A percentile compares a stretch with the other conserved stretches of the same genome.
These are phyloP conservation scores for Capreolus pygargus DNA, from an alignment of 2,113 vertebrate genomes.

Conservation along the genomic window DNA sequence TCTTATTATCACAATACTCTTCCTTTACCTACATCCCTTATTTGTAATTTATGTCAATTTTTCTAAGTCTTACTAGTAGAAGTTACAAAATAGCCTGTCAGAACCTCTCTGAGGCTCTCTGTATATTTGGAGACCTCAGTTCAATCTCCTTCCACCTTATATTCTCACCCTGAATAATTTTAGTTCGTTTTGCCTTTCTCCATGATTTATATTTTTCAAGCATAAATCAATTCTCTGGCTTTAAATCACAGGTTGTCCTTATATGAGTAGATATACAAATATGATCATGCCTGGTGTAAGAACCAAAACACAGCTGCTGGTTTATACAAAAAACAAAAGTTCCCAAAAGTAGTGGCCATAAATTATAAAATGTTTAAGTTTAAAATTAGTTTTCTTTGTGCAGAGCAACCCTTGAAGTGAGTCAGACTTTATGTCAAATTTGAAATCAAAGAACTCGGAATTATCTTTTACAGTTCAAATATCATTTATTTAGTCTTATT, in stretches of 20 bases:
- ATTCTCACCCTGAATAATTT: neutral
- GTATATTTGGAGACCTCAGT: neutral
- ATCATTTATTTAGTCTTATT: neutral
- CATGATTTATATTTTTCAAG: neutral
- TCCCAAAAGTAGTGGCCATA: neutral
- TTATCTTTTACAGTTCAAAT: neutral
- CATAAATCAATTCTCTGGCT: neutral
- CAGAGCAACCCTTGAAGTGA: neutral
- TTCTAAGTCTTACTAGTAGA: neutral
- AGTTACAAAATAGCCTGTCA: neutral
- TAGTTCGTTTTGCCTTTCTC: neutral
- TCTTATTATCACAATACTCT: neutral
- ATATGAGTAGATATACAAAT: neutral
- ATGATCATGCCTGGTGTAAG: neutral
- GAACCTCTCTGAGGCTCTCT: neutral
- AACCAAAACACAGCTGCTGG: neutral
- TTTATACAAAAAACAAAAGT: neutral
- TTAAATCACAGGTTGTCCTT: neutral
- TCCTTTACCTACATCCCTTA: neutral
- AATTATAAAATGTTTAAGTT: neutral
- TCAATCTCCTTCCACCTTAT: neutral
- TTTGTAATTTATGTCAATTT: neutral
- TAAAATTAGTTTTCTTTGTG: constrained; percentile 19
- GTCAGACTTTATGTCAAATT: neutral
- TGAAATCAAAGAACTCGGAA: neutral